Conservation (phyloP, 1,140 invertebrate species). For the Drosophila tristis region DNA sequence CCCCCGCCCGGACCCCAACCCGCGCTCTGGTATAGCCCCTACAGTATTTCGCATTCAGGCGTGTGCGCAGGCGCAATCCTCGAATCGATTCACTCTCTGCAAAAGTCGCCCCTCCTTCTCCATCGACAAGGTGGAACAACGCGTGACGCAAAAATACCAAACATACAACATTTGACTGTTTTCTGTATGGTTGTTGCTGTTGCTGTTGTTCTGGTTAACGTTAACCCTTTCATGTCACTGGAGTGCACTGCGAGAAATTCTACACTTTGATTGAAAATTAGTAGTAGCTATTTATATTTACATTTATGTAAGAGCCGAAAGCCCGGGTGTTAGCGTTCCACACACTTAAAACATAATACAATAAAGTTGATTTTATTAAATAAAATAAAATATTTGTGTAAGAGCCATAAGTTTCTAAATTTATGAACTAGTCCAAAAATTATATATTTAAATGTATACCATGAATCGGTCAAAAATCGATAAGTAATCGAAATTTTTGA, state of each 20-base stretch:
- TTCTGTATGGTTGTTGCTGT: conserved; percentile 8
- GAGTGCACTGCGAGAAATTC: conserved; percentile 45
- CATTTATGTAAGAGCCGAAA: no score
- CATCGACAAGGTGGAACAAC: conserved; percentile 62
- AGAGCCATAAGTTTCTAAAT: no score
- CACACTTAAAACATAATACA: no score
- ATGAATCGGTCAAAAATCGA: no score
- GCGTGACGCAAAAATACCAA: conserved; percentile 81
- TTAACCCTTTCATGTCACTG: conserved; percentile 63
- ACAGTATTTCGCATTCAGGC: conserved; percentile 70
- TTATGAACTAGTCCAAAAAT: no score
- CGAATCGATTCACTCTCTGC: conserved; percentile 38
- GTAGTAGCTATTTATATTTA: no score
- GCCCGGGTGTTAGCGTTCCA: no score
- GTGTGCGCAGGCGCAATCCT: conserved; percentile 73
- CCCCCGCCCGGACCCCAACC: not conserved
- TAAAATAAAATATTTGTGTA: no score
- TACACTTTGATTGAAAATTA: no score
- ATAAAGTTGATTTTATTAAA: no score
- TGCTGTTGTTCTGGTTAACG: conserved; percentile 49
- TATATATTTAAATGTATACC: no score
- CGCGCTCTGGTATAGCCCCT: not conserved
- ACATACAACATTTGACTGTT: conserved; percentile 72
- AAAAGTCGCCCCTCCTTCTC: not conserved
- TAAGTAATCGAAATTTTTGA: no score